A percentile compares a stretch with the other conserved stretches of the same genome.
phyloP scores from a whole-genome alignment of 2,113 vertebrate species.

The Marmota monax region DNA sequence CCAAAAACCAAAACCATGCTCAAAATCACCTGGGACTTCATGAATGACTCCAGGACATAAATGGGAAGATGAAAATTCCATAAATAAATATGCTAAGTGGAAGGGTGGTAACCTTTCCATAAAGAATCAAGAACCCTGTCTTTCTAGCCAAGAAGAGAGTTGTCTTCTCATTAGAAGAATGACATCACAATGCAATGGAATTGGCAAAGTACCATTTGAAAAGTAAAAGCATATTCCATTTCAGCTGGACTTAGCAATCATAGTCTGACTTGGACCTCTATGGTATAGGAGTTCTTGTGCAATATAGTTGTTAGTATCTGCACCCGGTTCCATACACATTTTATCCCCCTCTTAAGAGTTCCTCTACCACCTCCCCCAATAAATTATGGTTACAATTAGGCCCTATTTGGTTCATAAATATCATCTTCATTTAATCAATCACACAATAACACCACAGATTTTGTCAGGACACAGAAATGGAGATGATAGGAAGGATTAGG shows the following conservation, averaged over 20 bases:
- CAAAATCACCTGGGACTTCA: neutral
- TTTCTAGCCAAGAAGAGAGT: neutral
- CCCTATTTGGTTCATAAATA: neutral
- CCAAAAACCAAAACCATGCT: neutral
- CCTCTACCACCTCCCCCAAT: neutral
- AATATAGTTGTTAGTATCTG: neutral
- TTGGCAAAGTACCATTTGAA: neutral
- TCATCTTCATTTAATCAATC: neutral
- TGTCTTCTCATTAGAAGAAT: neutral
- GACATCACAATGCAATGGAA: neutral
- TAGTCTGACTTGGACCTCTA: neutral
- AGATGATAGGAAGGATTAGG: neutral
- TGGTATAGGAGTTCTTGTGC: neutral
- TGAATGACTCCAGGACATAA: neutral
- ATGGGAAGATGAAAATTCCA: neutral
- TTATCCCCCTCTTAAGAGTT: neutral
- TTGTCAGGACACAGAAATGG: neutral
- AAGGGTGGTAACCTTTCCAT: neutral
- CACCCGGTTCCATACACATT: neutral
- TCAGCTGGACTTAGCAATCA: fast-evolving
- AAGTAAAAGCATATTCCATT: neutral
- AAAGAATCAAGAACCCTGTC: neutral
- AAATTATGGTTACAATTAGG: neutral
- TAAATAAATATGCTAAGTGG: neutral
- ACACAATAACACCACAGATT: neutral